Evolutionary conservation across 1,140 invertebrate species (phyloP).

Genomic region (Limonius californicus): DNA sequence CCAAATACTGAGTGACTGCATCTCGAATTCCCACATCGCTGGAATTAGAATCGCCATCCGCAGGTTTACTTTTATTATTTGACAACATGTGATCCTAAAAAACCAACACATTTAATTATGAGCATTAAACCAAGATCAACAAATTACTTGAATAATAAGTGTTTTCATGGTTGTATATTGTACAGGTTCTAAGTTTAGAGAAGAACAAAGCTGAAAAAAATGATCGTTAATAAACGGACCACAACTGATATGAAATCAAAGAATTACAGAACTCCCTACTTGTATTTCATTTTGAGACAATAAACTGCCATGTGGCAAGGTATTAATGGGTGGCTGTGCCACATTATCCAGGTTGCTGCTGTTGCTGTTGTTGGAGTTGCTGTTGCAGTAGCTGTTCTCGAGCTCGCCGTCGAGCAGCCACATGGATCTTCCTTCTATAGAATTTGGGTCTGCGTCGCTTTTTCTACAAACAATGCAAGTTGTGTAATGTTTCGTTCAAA

Average conservation of each 20-base stretch:
- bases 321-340: slow-evolving; percentile 18
- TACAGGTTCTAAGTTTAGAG: slow-evolving; percentile 52
- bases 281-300: slow-evolving; percentile 38
- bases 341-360: slow-evolving; percentile 28
- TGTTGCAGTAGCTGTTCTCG: slow-evolving; percentile 35
- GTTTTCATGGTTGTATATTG: slow-evolving; percentile 57
- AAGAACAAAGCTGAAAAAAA: slow-evolving; percentile 51
- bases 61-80: slow-evolving; percentile 27
- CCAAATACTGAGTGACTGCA: slow-evolving; percentile 40
- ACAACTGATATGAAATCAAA: not conserved
- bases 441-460: slow-evolving; percentile 72
- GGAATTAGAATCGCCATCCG: slow-evolving; percentile 24
- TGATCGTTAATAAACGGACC: too few relatives aligned
- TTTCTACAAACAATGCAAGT: too few relatives aligned
- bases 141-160: slow-evolving; percentile 49
- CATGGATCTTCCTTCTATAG: slow-evolving; percentile 75
- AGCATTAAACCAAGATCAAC: too few relatives aligned
- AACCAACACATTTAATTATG: too few relatives aligned
- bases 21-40: slow-evolving; percentile 32
- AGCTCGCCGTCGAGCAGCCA: slow-evolving; percentile 57
- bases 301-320: slow-evolving; percentile 29
- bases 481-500: too few relatives aligned
- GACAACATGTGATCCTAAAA: slow-evolving; percentile 39
- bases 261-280: slow-evolving; percentile 25
- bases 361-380: slow-evolving; percentile 25